Evolutionary conservation across 2,888 invertebrate genomes (phyloP).

Genomic region (Pedicia rivosa): DNA sequence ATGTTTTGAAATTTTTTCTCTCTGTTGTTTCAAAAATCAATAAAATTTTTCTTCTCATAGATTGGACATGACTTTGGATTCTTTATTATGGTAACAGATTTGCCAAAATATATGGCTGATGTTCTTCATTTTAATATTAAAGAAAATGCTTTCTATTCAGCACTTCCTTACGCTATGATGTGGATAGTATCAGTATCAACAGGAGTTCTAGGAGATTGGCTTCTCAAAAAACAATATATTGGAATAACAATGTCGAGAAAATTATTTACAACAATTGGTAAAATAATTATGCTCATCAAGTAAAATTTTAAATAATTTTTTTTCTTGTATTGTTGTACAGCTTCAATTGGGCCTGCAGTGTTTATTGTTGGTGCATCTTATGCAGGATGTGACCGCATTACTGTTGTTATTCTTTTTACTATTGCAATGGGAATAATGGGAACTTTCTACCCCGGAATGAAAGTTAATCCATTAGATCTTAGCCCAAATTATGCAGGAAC

Average conservation of each 20-base stretch:
- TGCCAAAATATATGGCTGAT: constrained; percentile 45
- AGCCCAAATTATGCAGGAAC: constrained; percentile 50
- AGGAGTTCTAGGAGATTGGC: constrained; percentile 50
- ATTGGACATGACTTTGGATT: constrained; percentile 49
- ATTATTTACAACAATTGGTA: constrained; percentile 47
- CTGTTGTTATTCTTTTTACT: constrained; percentile 45
- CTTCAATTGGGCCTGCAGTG: constrained; percentile 48
- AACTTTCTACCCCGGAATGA: constrained; percentile 53
- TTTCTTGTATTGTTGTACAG: too few species aligned
- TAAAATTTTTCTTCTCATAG: too few species aligned
- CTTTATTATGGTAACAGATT: constrained; percentile 46
- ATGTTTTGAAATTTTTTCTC: too few species aligned
- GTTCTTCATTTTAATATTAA: constrained; percentile 42
- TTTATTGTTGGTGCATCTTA: constrained; percentile 53
- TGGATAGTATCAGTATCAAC: constrained; percentile 41
- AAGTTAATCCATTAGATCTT: constrained; percentile 48
- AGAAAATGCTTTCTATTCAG: constrained; percentile 41
- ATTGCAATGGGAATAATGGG: constrained; percentile 55
- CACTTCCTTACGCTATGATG: constrained; percentile 44
- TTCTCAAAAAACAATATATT: constrained; percentile 41
- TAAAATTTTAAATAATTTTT: too few species aligned
- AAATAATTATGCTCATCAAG: too few species aligned
- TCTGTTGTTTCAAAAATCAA: too few species aligned
- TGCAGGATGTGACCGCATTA: constrained; percentile 43
- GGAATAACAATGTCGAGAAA: constrained; percentile 41